Evolutionary conservation across 2,888 invertebrate genomes (phyloP), one percentile per base, ranked within the genome.

Genomic region (Agrotis ipsilon): DNA sequence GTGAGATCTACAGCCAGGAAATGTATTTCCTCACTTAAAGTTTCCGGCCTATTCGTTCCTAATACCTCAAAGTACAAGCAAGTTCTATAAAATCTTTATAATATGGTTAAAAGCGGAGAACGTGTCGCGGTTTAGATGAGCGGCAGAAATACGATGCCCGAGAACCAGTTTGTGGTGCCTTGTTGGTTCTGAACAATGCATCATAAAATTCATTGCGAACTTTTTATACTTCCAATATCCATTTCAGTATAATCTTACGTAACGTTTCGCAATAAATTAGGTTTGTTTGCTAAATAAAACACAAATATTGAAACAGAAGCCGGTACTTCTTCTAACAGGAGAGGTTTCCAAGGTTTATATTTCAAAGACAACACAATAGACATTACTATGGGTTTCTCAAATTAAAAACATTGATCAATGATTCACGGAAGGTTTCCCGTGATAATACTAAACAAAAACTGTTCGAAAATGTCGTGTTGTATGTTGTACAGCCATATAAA

Each of bases 141-240:
- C 85, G 86, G 80, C 87, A 80, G 92, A 88, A 92, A 92, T 89
- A 83, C 80, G 90, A 92, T 90, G 88, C 84, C 68, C 77, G 73
- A 77, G 85, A 92, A 92, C 91, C 84, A 87, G 92, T 92, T 91
- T 88, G 86, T 81, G 80, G 85, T 85, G 80, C 81, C 87, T 86
- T 85, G 88, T 85, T 86, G 79, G 74, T 80, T 76, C 64, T 68
- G 86, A 91, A 92, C 91, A 92, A 92, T 92, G 84, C 88, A 76
- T 82, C 85, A 87, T 89, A 87, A 88, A 85, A 86, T 83, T 80
- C 62, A 81, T 83, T 75, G 76, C 78, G 45, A 75, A 80, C 71
- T 82, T 76, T 83, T 81, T 79, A 68, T 74, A 73, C 78, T 76
- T 77, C 78, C 78, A 81, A 80, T 84, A 74, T 75, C 64, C 69